Conservation (phyloP, 2,888 invertebrate species). For the Epistrophe eligans region DNA sequence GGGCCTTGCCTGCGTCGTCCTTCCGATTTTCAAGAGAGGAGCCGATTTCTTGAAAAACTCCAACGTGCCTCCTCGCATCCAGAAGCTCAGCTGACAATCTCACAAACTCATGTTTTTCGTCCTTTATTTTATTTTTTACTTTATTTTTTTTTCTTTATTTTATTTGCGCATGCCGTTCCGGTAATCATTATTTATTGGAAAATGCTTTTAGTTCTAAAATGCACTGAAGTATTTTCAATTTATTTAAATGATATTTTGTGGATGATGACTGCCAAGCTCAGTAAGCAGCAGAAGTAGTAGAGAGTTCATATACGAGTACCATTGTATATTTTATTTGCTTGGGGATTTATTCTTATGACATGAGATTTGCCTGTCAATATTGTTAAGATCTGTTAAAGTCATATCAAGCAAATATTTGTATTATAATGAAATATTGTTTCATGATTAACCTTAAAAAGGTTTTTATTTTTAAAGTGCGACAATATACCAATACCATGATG, state of each 20-base stretch:
- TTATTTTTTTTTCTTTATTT: background rate
- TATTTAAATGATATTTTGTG: constrained; percentile 73
- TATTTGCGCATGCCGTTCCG: constrained; percentile 40
- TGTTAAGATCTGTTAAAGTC: too few relatives aligned
- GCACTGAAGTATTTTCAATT: constrained; percentile 69
- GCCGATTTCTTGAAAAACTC: constrained; percentile 10
- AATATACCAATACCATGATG: too few relatives aligned
- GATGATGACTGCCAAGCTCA: constrained; percentile 39
- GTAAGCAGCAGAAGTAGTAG: background rate
- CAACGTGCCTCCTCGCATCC: constrained; percentile 32
- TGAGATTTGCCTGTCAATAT: too few relatives aligned
- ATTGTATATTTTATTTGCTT: background rate
- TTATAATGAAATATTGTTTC: too few relatives aligned
- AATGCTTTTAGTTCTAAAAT: constrained; percentile 70
- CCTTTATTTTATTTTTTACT: background rate
- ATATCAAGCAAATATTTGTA: too few relatives aligned
- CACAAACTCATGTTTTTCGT: constrained; percentile 26
- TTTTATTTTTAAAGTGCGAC: too few relatives aligned
- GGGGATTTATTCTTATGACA: background rate
- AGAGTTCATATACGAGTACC: background rate
- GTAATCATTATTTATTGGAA: constrained; percentile 74
- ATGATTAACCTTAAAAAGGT: too few relatives aligned
- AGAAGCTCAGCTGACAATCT: constrained; percentile 32
- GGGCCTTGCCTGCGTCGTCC: constrained; percentile 48
- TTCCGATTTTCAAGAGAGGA: constrained; percentile 32